A percentile compares a stretch with the other conserved stretches of the same genome.
Conservation (phyloP, 2,113 vertebrate species). For the Atlantisia rogersi region DNA sequence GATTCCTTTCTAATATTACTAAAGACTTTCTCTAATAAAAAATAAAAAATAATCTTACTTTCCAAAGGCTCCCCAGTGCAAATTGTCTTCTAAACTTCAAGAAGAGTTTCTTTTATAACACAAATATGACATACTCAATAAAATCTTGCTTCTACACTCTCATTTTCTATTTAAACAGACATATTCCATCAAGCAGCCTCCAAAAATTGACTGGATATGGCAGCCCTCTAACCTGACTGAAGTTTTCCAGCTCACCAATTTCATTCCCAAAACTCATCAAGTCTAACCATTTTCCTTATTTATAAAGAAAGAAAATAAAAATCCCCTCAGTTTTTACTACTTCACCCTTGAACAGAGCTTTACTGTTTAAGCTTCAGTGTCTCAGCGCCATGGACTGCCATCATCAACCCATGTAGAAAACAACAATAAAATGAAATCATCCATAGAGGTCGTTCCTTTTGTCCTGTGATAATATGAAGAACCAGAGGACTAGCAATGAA, state of each 20-base stretch:
- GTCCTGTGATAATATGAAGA: slow-evolving; percentile 49
- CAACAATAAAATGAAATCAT: slow-evolving; percentile 63
- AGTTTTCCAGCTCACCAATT: slow-evolving; percentile 49
- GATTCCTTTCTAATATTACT: slow-evolving; percentile 1
- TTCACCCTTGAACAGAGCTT: slow-evolving; percentile 53
- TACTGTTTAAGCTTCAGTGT: slow-evolving; percentile 42
- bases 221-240: neutral
- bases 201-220: neutral
- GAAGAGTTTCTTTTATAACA: neutral
- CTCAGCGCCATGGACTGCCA: slow-evolving; percentile 31
- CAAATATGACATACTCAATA: slow-evolving; percentile 21
- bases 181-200: neutral
- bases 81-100: slow-evolving; percentile 29
- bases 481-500: slow-evolving; percentile 39
- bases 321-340: slow-evolving; percentile 15
- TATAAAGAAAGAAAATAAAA: slow-evolving; percentile 16
- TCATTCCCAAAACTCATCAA: slow-evolving; percentile 38
- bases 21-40: slow-evolving; percentile 7
- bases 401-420: slow-evolving; percentile 52
- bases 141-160: slow-evolving; percentile 2
- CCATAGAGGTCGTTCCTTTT: slow-evolving; percentile 51
- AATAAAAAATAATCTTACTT: neutral
- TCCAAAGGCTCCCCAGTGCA: neutral
- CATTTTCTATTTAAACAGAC: slow-evolving; percentile 7
- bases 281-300: slow-evolving; percentile 25